A percentile compares a stretch with the other conserved stretches of the same genome.
These are phyloP conservation scores for Nasua narica DNA, from an alignment of 2,797 vertebrate genomes.

Conservation along the genomic window DNA sequence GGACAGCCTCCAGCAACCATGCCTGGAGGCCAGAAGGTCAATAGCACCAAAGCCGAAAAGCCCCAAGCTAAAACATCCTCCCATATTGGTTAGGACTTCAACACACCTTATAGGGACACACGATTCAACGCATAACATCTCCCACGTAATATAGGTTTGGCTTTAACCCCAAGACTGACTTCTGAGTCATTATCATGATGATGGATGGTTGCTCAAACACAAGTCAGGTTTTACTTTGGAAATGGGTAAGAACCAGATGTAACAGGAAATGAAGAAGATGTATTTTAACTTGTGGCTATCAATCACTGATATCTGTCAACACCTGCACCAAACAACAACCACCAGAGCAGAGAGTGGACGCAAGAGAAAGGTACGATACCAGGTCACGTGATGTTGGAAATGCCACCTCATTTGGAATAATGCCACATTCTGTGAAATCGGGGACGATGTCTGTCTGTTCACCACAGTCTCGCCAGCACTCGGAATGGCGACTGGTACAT, in stretches of 20 bases:
- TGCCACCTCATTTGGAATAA: background rate
- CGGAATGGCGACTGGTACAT: no score
- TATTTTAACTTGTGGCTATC: background rate
- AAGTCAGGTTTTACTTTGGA: background rate
- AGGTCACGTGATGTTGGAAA: background rate
- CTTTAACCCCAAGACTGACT: background rate
- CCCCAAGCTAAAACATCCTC: background rate
- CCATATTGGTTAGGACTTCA: background rate
- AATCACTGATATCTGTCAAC: background rate
- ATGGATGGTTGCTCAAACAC: background rate
- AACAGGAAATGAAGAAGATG: background rate
- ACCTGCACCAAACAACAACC: background rate
- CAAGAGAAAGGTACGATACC: background rate
- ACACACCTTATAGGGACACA: background rate
- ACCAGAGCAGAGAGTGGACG: background rate
- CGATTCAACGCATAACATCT: background rate
- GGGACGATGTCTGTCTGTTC: rapidly evolving
- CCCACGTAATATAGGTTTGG: background rate
- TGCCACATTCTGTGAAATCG: background rate
- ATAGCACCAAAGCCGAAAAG: background rate
- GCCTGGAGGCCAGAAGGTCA: background rate
- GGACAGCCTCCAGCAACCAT: background rate
- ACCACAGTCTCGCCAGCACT: background rate
- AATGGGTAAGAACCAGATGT: background rate
- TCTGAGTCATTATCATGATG: background rate